Conservation (phyloP, 2,113 vertebrate genomes). For the Pseudolaguvia tuberculata region DNA sequence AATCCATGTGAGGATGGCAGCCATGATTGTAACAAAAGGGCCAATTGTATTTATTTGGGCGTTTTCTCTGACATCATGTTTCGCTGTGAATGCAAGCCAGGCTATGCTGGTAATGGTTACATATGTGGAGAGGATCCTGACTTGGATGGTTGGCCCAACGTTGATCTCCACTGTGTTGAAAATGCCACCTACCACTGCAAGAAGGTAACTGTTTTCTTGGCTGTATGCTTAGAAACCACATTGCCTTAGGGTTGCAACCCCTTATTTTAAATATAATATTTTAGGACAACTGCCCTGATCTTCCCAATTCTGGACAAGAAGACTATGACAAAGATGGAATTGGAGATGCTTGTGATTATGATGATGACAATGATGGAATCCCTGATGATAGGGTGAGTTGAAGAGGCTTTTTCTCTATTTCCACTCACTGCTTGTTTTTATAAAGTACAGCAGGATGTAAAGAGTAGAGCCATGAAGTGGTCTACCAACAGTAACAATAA, state of each 20-base stretch:
- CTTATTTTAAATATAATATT: conserved; percentile 43
- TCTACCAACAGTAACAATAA: conserved; percentile 25
- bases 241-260: conserved; percentile 9
- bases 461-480: neutral
- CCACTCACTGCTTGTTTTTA: conserved; percentile 27
- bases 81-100: conserved; percentile 94
- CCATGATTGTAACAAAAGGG: conserved; percentile 91
- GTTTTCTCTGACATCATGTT: conserved; percentile 92
- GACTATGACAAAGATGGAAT: conserved; percentile 95
- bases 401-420: conserved; percentile 46
- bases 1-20: conserved; percentile 92
- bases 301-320: conserved; percentile 98
- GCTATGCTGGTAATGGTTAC: conserved; percentile 90
- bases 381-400: conserved; percentile 87
- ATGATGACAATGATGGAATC: conserved; percentile 94
- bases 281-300: conserved; percentile 93
- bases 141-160: conserved; percentile 95
- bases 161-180: conserved; percentile 81
- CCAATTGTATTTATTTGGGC: conserved; percentile 94
- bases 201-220: conserved; percentile 73
- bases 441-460: neutral
- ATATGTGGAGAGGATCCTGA: conserved; percentile 95
- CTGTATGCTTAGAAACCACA: neutral
- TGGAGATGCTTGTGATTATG: conserved; percentile 91
- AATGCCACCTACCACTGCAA: conserved; percentile 98